A percentile compares a stretch with the other conserved stretches of the same genome.
phyloP scores from a whole-genome alignment of 1,140 invertebrate genomes.

The Euura saliciscinereae region DNA sequence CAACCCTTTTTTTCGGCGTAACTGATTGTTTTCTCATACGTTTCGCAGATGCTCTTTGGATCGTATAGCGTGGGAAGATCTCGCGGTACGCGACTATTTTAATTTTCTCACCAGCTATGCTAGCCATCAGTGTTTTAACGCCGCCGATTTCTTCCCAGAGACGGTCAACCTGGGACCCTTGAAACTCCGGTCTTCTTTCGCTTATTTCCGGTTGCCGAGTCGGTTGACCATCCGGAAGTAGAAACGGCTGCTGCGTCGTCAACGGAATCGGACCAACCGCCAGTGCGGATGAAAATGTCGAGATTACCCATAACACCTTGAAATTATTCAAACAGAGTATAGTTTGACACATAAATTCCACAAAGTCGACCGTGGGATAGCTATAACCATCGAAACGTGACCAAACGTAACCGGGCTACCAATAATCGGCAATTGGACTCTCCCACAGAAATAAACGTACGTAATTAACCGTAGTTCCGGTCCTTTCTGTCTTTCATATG shows the following conservation, averaged over 20 bases:
- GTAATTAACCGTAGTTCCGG: neutral
- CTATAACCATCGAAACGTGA: neutral
- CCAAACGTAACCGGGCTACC: neutral
- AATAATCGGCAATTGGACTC: neutral
- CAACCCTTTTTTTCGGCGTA: neutral
- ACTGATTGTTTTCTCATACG: neutral
- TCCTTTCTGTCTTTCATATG: neutral
- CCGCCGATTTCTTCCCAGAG: constrained; percentile 12
- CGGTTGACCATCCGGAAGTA: neutral
- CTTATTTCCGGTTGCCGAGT: neutral
- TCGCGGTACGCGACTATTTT: neutral
- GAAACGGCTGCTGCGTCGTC: constrained; percentile 1
- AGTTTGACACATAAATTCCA: no score
- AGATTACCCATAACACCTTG: constrained; percentile 1
- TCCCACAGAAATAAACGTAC: constrained; percentile 3
- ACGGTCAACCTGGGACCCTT: constrained; percentile 2
- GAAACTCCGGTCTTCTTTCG: neutral
- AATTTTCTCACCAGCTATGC: constrained; percentile 2
- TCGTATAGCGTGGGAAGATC: neutral
- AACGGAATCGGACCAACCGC: neutral
- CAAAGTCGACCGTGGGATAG: no score
- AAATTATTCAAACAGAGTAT: neutral
- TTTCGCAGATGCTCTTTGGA: constrained; percentile 1
- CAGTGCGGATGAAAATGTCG: neutral
- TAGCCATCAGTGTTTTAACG: constrained; percentile 9